Percentiles rank a stretch among this genome's conserved stretches.
Evolutionary conservation across 2,797 vertebrate species (phyloP).

Genomic region (Cichlasoma orientale): DNA sequence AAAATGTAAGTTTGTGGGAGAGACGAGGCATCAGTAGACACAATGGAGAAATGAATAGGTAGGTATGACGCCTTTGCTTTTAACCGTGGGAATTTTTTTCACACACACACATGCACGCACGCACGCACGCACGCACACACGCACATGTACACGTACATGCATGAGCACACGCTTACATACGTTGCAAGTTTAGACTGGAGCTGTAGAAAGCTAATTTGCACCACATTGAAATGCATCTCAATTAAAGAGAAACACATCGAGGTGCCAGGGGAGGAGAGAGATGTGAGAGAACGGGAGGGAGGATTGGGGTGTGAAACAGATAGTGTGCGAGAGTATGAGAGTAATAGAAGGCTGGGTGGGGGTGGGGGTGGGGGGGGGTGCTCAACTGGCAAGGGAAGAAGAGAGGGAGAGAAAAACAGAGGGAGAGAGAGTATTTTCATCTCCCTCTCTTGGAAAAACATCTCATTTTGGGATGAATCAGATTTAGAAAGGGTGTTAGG

Average conservation of each 20-base stretch:
- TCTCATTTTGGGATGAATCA: slow-evolving; percentile 77
- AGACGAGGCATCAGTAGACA: slow-evolving; percentile 48
- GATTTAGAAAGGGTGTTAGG: slow-evolving; percentile 67
- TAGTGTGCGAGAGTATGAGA: slow-evolving; percentile 74
- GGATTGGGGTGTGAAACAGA: slow-evolving; percentile 73
- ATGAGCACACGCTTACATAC: slow-evolving; percentile 25
- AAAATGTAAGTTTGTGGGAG: slow-evolving; percentile 63
- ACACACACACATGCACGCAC: neutral
- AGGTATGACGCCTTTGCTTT: slow-evolving; percentile 51
- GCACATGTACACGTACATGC: neutral
- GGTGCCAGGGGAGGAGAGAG: slow-evolving; percentile 77
- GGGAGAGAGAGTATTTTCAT: slow-evolving; percentile 63
- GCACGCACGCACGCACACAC: neutral
- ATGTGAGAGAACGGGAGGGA: slow-evolving; percentile 75
- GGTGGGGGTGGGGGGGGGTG: neutral
- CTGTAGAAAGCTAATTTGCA: slow-evolving; percentile 81
- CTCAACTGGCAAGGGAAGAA: slow-evolving; percentile 70
- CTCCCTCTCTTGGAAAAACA: slow-evolving; percentile 68
- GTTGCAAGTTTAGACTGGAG: slow-evolving; percentile 75
- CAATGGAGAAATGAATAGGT: slow-evolving; percentile 46
- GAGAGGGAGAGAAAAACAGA: slow-evolving; percentile 41
- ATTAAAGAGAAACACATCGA: slow-evolving; percentile 81
- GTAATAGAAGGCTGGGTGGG: slow-evolving; percentile 41
- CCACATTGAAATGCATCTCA: slow-evolving; percentile 82
- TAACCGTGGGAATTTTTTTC: slow-evolving; percentile 65